These are phyloP conservation scores for Scolopax bukidnonensis DNA, from an alignment of 2,797 vertebrate genomes.

Conservation along the genomic window DNA sequence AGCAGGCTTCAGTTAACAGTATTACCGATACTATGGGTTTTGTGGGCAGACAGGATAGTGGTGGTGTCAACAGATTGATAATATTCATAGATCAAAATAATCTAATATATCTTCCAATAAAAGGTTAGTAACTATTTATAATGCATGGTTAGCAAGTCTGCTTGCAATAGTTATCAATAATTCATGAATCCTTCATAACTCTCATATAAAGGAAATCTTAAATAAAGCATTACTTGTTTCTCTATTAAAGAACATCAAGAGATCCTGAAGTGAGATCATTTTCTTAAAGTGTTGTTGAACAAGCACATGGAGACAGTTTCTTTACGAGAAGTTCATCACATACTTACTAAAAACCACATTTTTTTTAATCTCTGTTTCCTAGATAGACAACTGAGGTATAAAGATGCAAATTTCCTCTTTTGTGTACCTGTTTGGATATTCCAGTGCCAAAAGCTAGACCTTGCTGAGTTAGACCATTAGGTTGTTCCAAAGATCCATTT, in stretches of 20 bases:
- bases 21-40: not conserved
- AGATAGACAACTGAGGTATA: not conserved
- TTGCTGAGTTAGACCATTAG: not conserved
- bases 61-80: not conserved
- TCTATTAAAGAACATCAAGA: not conserved
- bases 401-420: not conserved
- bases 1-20: not conserved
- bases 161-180: not conserved
- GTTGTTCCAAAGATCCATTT: not conserved
- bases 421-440: not conserved
- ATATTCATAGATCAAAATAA: not conserved
- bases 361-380: not conserved
- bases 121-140: not conserved
- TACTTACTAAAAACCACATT: fast-evolving
- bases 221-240: not conserved
- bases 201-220: not conserved
- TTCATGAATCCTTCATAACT: not conserved
- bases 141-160: not conserved
- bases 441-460: not conserved
- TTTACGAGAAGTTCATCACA: not conserved
- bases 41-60: not conserved
- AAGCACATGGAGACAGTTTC: not conserved
- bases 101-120: not conserved
- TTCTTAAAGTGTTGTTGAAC: not conserved
- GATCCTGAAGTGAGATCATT: not conserved